A percentile compares a stretch with the other conserved stretches of the same genome.
Conservation (phyloP, 2,888 invertebrate genomes). For the Anoncus sp. region DNA sequence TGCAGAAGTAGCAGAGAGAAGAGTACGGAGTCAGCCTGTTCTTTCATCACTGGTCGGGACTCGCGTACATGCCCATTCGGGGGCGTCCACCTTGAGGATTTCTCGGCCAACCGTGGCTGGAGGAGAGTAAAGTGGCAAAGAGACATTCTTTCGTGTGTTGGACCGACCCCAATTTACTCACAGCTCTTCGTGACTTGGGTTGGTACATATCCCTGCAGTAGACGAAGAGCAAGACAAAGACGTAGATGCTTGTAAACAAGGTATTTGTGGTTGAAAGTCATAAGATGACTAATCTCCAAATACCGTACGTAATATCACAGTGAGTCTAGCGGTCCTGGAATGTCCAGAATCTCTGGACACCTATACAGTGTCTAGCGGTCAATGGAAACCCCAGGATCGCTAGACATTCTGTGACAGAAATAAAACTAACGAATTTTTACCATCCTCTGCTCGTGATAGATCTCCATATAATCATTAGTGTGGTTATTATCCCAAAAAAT, state of each 20-base stretch:
- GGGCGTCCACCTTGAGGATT: slow-evolving; percentile 4
- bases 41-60: slow-evolving; percentile 8
- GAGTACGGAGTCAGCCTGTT: slow-evolving; percentile 9
- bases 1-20: slow-evolving; percentile 8
- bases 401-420: too few species aligned
- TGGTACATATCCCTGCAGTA: neutral
- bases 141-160: slow-evolving; percentile 33
- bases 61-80: slow-evolving; percentile 20
- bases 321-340: too few species aligned
- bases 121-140: neutral
- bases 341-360: too few species aligned
- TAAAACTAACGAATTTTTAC: too few species aligned
- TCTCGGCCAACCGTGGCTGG: neutral
- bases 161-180: slow-evolving; percentile 62
- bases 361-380: too few species aligned
- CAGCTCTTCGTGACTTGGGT: slow-evolving; percentile 6
- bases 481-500: too few species aligned
- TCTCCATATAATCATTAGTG: too few species aligned
- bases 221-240: neutral
- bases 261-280: neutral
- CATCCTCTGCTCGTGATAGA: too few species aligned
- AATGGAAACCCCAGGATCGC: too few species aligned
- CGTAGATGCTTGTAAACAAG: neutral
- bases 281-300: neutral
- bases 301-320: too few species aligned